A percentile compares a stretch with the other conserved stretches of the same genome.
These are phyloP conservation scores for Pica pica DNA, from an alignment of 2,113 vertebrate species.

Conservation along the genomic window DNA sequence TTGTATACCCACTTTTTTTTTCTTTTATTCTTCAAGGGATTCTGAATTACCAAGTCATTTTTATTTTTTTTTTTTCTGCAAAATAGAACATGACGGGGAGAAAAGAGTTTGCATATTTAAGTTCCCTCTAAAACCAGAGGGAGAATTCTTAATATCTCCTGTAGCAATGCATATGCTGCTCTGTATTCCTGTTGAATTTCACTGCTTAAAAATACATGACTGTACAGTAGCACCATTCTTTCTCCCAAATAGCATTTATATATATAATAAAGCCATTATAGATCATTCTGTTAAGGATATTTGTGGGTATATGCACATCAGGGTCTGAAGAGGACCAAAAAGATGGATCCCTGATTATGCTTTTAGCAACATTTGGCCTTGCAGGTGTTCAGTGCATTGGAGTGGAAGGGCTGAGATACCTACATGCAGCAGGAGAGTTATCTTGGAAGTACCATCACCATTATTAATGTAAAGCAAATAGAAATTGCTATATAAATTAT, in stretches of 20 bases:
- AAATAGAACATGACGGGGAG: background rate
- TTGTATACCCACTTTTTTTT: background rate
- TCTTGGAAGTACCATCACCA: background rate
- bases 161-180: background rate
- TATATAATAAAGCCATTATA: background rate
- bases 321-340: background rate
- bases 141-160: background rate
- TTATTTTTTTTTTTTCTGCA: background rate
- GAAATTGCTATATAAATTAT: background rate
- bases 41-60: background rate
- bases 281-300: background rate
- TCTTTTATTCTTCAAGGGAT: background rate
- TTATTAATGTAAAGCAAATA: background rate
- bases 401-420: background rate
- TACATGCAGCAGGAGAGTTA: background rate
- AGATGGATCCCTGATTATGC: background rate
- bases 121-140: background rate
- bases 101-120: background rate
- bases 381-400: background rate
- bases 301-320: background rate
- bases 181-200: background rate
- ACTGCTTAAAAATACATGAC: background rate
- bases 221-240: background rate
- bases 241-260: background rate
- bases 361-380: background rate